A percentile compares a stretch with the other conserved stretches of the same genome.
phyloP scores from a whole-genome alignment of 2,797 vertebrate genomes.

The Hozukius guyotensis region DNA sequence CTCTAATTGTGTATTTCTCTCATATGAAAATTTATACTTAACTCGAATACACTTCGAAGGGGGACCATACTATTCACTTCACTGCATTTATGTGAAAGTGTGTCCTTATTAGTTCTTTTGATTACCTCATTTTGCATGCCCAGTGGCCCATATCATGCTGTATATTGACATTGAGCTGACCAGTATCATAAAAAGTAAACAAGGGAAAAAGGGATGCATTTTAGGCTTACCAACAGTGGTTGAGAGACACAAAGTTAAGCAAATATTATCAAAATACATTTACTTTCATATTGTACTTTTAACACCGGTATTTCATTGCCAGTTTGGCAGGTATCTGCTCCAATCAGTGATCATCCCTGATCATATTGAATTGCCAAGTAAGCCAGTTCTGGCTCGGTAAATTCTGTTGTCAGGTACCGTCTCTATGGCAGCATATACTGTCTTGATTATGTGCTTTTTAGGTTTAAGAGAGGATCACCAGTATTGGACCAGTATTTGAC shows the following conservation, averaged over 20 bases:
- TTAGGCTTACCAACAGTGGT: not conserved
- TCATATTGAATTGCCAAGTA: too few species aligned
- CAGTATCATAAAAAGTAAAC: not conserved
- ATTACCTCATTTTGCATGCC: not conserved
- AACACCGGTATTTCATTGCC: not conserved
- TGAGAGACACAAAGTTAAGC: not conserved
- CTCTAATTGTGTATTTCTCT: conserved; percentile 23
- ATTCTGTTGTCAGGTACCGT: not conserved
- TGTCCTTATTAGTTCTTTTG: not conserved
- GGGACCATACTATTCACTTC: not conserved
- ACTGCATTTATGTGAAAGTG: not conserved
- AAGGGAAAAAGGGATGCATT: not conserved
- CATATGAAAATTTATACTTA: conserved; percentile 25
- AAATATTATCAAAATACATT: not conserved
- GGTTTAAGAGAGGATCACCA: not conserved
- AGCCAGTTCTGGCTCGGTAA: too few species aligned
- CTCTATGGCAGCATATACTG: not conserved
- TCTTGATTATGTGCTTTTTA: not conserved
- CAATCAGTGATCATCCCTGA: not conserved
- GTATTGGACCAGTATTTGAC: not conserved
- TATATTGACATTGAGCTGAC: not conserved
- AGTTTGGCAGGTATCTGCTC: not conserved
- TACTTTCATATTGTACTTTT: not conserved
- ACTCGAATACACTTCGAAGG: conserved; percentile 13
- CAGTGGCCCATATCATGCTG: not conserved